Evolutionary conservation across 2,113 vertebrate genomes (phyloP).

Genomic region (Sebastes fasciatus): DNA sequence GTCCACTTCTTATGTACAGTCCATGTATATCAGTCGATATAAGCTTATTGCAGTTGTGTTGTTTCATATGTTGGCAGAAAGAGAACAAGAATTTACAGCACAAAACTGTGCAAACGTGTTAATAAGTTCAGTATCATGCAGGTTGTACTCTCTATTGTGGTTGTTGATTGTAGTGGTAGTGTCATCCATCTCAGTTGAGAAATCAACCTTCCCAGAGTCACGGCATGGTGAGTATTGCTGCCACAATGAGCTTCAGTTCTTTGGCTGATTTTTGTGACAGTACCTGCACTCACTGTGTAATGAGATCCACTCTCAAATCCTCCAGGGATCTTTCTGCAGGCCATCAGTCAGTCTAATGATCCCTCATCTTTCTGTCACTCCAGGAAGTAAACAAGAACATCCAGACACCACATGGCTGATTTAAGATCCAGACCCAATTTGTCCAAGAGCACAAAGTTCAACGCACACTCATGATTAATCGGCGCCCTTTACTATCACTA

Average conservation of each 20-base stretch:
- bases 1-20: no score
- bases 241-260: slow-evolving; percentile 1
- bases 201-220: slow-evolving; percentile 3
- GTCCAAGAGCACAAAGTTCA: slow-evolving; percentile 28
- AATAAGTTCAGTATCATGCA: neutral
- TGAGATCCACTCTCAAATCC: slow-evolving; percentile 16
- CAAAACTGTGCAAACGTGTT: neutral
- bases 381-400: slow-evolving; percentile 31
- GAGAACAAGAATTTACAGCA: neutral
- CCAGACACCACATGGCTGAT: slow-evolving; percentile 29
- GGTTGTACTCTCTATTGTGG: neutral
- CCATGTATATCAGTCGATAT: no score
- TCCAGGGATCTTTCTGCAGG: slow-evolving; percentile 3
- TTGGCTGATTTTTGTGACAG: slow-evolving; percentile 9
- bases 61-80: neutral
- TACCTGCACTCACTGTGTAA: slow-evolving; percentile 18
- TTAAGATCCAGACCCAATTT: slow-evolving; percentile 46
- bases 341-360: slow-evolving; percentile 24
- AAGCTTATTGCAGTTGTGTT: neutral
- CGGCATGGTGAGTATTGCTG: neutral
- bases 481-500: slow-evolving; percentile 39
- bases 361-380: slow-evolving; percentile 20
- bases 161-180: slow-evolving; percentile 7
- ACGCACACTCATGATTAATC: slow-evolving; percentile 55
- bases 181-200: slow-evolving; percentile 16